phyloP scores from a whole-genome alignment of 2,797 vertebrate genomes.

The Mionectes olivaceus region DNA sequence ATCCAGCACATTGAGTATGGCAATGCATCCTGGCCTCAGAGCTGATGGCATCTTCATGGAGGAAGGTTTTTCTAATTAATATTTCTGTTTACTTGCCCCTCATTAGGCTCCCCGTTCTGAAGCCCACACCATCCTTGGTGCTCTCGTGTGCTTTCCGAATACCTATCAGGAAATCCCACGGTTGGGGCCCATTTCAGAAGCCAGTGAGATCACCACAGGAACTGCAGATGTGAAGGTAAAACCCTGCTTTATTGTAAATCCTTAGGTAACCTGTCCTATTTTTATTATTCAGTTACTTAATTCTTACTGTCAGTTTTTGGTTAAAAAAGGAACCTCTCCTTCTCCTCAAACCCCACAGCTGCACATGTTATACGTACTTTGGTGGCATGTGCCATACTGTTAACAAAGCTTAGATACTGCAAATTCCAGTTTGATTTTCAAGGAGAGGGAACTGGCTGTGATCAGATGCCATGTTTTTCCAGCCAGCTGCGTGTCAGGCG shows the following conservation, averaged over 20 bases:
- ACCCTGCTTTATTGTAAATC: neutral
- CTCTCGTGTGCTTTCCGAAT: conserved; percentile 96
- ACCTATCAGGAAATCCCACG: conserved; percentile 88
- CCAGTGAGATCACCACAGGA: conserved; percentile 76
- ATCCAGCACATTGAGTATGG: neutral
- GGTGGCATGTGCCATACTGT: neutral
- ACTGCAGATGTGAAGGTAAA: conserved; percentile 90
- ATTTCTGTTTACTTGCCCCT: neutral
- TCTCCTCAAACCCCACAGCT: neutral
- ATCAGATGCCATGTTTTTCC: neutral
- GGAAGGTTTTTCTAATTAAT: neutral
- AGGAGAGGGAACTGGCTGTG: neutral
- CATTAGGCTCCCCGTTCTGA: conserved; percentile 89
- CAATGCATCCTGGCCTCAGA: fast-evolving
- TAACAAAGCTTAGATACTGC: neutral
- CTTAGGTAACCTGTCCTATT: neutral
- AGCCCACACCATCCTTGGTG: conserved; percentile 94
- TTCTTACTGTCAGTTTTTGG: neutral
- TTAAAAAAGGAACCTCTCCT: neutral
- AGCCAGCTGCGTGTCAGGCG: neutral
- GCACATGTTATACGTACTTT: neutral
- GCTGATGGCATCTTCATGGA: fast-evolving
- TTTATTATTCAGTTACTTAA: neutral
- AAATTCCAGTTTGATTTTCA: neutral
- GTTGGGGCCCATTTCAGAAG: conserved; percentile 78